A percentile compares a stretch with the other conserved stretches of the same genome.
phyloP scores from a whole-genome alignment of 2,888 invertebrate genomes.

The Chorisops tibialis region DNA sequence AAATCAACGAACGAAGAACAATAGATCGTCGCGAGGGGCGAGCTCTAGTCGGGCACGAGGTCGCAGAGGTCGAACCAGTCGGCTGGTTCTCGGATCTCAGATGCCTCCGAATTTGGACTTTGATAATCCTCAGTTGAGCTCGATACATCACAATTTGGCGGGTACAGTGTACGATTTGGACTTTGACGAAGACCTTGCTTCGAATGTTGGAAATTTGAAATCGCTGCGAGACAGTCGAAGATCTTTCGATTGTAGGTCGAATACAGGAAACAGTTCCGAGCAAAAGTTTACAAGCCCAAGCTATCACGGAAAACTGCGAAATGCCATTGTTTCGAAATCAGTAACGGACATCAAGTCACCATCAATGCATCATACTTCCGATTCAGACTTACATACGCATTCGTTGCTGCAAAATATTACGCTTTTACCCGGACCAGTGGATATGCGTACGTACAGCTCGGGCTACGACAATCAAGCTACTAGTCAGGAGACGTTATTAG shows the following conservation, averaged over 20 bases:
- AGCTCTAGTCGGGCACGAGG: conserved; percentile 48
- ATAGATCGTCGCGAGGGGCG: conserved; percentile 42
- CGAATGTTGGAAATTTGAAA: conserved; percentile 72
- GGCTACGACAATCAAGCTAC: conserved; percentile 53
- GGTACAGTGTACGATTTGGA: conserved; percentile 86
- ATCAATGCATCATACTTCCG: conserved; percentile 45
- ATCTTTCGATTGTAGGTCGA: conserved; percentile 61
- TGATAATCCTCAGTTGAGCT: conserved; percentile 52
- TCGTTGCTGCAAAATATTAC: conserved; percentile 58
- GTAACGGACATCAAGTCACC: conserved; percentile 54
- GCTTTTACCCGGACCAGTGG: conserved; percentile 80
- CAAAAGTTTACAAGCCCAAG: conserved; percentile 42
- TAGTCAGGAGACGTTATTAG: conserved; percentile 58
- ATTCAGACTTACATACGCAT: conserved; percentile 38
- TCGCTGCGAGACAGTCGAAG: conserved; percentile 77
- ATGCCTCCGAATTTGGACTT: conserved; percentile 53
- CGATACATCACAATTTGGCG: conserved; percentile 75
- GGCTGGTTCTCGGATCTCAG: conserved; percentile 37
- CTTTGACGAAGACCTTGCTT: conserved; percentile 78
- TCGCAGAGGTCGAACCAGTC: conserved; percentile 48
- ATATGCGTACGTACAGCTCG: conserved; percentile 81
- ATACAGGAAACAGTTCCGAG: conserved; percentile 17
- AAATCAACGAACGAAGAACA: conserved; percentile 40
- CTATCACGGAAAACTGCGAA: conserved; percentile 37
- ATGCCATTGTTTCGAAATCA: conserved; percentile 30